phyloP scores from a whole-genome alignment of 2,888 invertebrate species.

The Lasius fuliginosus region DNA sequence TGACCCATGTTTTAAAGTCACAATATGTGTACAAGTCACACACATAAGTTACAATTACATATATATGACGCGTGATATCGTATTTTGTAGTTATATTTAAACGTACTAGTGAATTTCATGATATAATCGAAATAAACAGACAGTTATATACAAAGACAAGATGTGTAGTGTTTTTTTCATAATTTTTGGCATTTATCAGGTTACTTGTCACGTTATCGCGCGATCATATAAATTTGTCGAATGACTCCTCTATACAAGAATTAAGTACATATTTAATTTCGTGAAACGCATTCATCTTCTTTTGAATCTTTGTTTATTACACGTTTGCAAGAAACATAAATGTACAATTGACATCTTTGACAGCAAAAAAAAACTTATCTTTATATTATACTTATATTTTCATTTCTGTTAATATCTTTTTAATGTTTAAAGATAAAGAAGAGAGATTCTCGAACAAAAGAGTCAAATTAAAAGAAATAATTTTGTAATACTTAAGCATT shows the following conservation, averaged over 20 bases:
- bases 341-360: not conserved
- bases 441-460: not conserved
- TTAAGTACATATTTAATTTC: not conserved
- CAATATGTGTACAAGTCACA: not conserved
- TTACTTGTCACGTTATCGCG: not conserved
- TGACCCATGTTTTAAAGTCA: conserved; percentile 71
- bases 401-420: not conserved
- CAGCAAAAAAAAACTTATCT: conserved; percentile 12
- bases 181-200: not conserved
- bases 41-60: not conserved
- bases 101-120: conserved; percentile 37
- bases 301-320: conserved; percentile 25
- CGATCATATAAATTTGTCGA: not conserved
- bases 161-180: conserved; percentile 52
- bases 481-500: not conserved
- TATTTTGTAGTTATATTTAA: not conserved
- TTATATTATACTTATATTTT: not conserved
- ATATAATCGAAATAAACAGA: not conserved
- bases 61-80: not conserved
- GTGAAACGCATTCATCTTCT: not conserved
- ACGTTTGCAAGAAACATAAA: not conserved
- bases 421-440: conserved; percentile 21
- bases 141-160: not conserved
- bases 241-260: not conserved
- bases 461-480: not conserved